Evolutionary conservation across 1,140 invertebrate genomes (phyloP).

Genomic region (Lasioglossum albipes): DNA sequence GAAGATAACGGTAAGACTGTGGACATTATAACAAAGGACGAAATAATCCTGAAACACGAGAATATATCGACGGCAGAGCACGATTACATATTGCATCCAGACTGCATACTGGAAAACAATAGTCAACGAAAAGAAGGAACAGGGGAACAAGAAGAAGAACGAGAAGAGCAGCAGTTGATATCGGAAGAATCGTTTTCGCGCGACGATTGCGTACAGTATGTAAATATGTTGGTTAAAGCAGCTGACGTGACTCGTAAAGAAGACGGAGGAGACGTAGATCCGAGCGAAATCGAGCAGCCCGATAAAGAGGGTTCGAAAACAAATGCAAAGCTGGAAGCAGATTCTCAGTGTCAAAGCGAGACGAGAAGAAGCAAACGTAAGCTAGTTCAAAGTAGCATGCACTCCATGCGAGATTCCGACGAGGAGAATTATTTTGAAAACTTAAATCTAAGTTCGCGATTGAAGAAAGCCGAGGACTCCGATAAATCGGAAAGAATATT

Average conservation of each 20-base stretch:
- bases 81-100: constrained; percentile 68
- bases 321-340: constrained; percentile 16
- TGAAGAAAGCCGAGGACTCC: constrained; percentile 65
- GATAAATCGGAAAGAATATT: constrained; percentile 72
- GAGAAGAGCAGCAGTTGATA: neutral
- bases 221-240: constrained; percentile 22
- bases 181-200: constrained; percentile 20
- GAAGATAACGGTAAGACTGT: constrained; percentile 5
- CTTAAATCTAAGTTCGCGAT: constrained; percentile 74
- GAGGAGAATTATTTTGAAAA: constrained; percentile 79
- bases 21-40: neutral
- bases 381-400: constrained; percentile 29
- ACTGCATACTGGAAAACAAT: constrained; percentile 39
- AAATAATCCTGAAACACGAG: neutral
- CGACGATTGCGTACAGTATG: constrained; percentile 20
- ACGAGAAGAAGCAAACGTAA: constrained; percentile 68
- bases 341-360: constrained; percentile 39
- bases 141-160: neutral
- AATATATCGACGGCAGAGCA: constrained; percentile 63
- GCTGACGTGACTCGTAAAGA: constrained; percentile 7
- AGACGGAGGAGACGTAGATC: neutral
- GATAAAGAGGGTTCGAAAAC: neutral
- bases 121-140: neutral
- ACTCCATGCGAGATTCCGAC: constrained; percentile 63
- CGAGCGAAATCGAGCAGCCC: neutral